A percentile compares a stretch with the other conserved stretches of the same genome.
phyloP scores from a whole-genome alignment of 2,797 vertebrate genomes.

The Argentina silus region DNA sequence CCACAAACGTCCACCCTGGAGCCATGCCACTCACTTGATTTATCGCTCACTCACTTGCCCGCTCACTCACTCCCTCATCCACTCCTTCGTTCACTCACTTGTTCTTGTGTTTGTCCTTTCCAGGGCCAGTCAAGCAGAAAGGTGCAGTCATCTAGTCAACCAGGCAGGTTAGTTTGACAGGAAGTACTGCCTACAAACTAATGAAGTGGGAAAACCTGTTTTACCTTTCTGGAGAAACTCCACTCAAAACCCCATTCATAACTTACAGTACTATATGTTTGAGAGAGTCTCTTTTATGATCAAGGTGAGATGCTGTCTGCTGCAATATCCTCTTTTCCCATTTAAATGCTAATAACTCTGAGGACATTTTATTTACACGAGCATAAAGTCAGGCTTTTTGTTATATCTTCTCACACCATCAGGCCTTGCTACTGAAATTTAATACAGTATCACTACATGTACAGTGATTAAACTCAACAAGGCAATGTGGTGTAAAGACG shows the following conservation, averaged over 20 bases:
- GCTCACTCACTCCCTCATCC: constrained; percentile 22
- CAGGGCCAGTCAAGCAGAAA: too few species aligned
- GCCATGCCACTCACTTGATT: background rate
- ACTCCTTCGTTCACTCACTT: background rate
- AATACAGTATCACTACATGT: constrained; percentile 60
- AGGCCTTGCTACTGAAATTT: constrained; percentile 65
- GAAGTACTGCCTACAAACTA: background rate
- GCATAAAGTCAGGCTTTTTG: constrained; percentile 52
- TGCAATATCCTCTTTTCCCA: constrained; percentile 71
- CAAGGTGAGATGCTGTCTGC: constrained; percentile 59
- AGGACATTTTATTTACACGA: constrained; percentile 57
- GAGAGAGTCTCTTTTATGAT: constrained; percentile 53
- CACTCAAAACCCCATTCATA: constrained; percentile 11
- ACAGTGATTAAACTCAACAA: constrained; percentile 49
- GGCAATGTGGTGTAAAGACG: constrained; percentile 37
- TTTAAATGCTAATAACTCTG: constrained; percentile 83
- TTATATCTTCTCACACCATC: constrained; percentile 71
- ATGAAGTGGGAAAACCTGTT: background rate
- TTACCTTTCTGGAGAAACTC: background rate
- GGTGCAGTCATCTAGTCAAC: too few species aligned
- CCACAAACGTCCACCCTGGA: background rate
- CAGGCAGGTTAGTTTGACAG: too few species aligned
- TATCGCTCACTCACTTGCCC: background rate
- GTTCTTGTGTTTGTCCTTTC: background rate
- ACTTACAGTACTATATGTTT: constrained; percentile 42